Base-by-base conservation (phyloP, 2,888 invertebrate genomes). In the Ellobium chinense region DNA sequence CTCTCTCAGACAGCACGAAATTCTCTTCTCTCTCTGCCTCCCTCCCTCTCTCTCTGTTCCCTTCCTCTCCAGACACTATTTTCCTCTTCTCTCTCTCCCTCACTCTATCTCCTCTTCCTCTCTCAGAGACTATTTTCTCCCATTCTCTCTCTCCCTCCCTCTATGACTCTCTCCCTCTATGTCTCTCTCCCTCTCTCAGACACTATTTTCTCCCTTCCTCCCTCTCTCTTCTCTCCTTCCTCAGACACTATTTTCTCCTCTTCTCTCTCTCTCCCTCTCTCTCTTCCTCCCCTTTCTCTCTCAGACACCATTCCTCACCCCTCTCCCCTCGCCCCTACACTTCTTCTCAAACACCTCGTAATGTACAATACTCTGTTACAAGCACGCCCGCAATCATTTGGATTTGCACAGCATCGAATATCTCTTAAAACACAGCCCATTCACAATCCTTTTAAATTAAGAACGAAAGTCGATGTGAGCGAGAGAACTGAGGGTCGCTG, bases 361-460 rank as follows among this genome's bases (percentile, higher is more conserved):
- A 21, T 31, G 9, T 24, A 7, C 60, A 21, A n/a, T 60, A 24
- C 60, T 60, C 27, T 14, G 34, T 63, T 62, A 46, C 74, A 18
- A 18, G 31, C 37, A 31, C 21, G 39, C 39, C n/a, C 63, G 63
- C 63, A 31, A 46, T 74, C 74, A 63, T 74, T 74, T 74, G 39
- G 63, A 74, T 63, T 74, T 74, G 74, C 46, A n/a, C 7, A 27
- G 46, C 60, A 36, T 60, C 39, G 46, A 74, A 31, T 74, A 60
- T 63, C 74, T 39, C 74, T 74, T 63, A 62, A 37, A 74, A 63
- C 74, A 63, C 63, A 74, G 63, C 74, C 63, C 63, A 27, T 27
- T 63, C 74, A 63, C 63, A 74, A 74, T 74, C 74, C 74, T 37
- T 63, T 62, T 62, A 74, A 74, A 63, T 74, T 74, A 74, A 29